These are phyloP conservation scores for Microcaecilia unicolor DNA, from an alignment of 2,797 vertebrate genomes.

Conservation along the genomic window DNA sequence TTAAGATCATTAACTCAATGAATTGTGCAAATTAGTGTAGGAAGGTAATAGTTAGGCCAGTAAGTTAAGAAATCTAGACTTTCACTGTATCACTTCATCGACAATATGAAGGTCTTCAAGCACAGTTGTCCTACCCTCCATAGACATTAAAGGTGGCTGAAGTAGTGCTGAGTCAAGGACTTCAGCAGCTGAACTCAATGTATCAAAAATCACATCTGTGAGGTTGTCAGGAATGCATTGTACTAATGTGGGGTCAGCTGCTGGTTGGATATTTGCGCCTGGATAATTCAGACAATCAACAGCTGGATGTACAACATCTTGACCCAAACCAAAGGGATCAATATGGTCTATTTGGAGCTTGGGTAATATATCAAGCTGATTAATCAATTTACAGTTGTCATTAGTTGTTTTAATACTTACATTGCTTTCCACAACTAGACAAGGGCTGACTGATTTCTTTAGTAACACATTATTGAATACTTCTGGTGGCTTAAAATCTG, in stretches of 20 bases:
- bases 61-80: too few relatives aligned
- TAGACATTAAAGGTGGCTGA: neutral
- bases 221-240: neutral
- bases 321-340: neutral
- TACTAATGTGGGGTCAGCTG: accelerated
- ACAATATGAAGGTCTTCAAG: neutral
- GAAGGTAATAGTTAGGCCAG: too few relatives aligned
- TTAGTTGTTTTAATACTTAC: neutral
- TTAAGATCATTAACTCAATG: neutral
- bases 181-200: neutral
- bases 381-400: neutral
- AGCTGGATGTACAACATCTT: neutral
- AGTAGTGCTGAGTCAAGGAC: accelerated
- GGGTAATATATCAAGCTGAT: neutral
- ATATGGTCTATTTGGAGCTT: neutral
- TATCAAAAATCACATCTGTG: neutral
- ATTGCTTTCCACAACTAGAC: neutral
- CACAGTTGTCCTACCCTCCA: neutral
- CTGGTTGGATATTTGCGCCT: neutral
- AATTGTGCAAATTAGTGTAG: neutral
- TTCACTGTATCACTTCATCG: too few relatives aligned
- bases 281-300: accelerated
- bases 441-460: neutral
- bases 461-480: neutral
- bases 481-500: neutral